Base-by-base conservation (phyloP, 1,140 invertebrate genomes). In the Cydia splendana region DNA sequence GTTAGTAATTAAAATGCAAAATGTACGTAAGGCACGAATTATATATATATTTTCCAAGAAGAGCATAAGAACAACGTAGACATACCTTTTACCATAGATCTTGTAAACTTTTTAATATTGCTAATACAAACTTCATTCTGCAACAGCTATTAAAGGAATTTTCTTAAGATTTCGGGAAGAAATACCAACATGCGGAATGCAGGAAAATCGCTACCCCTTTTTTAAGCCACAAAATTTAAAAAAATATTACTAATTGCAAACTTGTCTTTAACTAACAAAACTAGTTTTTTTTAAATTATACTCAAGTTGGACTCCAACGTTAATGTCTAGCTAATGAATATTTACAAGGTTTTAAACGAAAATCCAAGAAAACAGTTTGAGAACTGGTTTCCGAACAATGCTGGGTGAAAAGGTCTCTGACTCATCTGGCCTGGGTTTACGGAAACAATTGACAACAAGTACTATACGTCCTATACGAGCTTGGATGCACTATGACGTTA, bases 341-440 rank as follows among this genome's bases (percentile, higher is more conserved):
- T 87, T 85, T 82, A 88, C 34, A 69, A 10, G 30, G 74, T 76
- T 73, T 53, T 24, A 69, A 81, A 83, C 78, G 79, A 84, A 84
- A 85, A 86, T 79, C 80, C 71, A 82, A 79, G 84, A 87, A 92
- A 92, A 89, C 80, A 77, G 82, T 80, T 79, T 79, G 78, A 79
- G 80, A 87, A 83, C 84, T 76, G 81, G 82, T 86, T 84, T 84
- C 78, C 79, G 89, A 92, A 90, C 86, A 92, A 90, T 90, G 84
- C 18, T 80, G 82, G 84, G 89, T 90, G 90, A 88, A 92, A 91
- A 91, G 89, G 85, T 88, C 85, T 78, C 83, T 91, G 90, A 92
- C 88, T 90, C 89, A 91, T 90, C 89, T 84, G 74, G 75, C 75
- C 74, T 80, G 73, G 13, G 73, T 74, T 53, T 51, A 51, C 73